Base-by-base conservation (phyloP, 2,888 invertebrate genomes). In the Diaperis boleti region DNA sequence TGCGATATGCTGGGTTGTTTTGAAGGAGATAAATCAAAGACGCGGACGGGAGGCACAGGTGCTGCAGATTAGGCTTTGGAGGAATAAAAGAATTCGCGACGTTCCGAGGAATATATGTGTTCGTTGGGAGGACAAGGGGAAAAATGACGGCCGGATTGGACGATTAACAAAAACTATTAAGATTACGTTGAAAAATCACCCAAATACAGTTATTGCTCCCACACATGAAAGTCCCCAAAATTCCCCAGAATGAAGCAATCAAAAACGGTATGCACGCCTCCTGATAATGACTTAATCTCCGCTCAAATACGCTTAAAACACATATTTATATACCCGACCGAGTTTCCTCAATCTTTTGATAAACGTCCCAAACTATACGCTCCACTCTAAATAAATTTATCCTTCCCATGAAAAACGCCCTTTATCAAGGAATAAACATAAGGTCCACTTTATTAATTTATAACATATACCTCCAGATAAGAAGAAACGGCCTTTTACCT, bases 371-470 rank as follows among this genome's bases (percentile, higher is more conserved):
- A 45, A 37, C 45, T 44, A 45, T 31, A 55, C 22, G 55, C 42
- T 56, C n/a, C 18, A 37, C 39, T 59, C 41, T 59, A 47, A 57
- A 62, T 62, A 62, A 62, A 62, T 62, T 62, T 61, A 61, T 61
- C 41, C 54, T 61, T 50, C 62, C 49, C 62, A 62, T 62, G 57
- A 56, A 62, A 50, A 62, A 50, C 44, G 37, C 42, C 50, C 50
- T 63, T 63, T 63, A 63, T 63, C 63, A 26, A 14, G 63, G 44
- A 59, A 63, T 63, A 63, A 63, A 63, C 37, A 63, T 63, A 52
- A 63, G 63, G 63, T 63, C 50, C 57, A 59, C 45, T 63, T 63
- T 63, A 63, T 63, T 63, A 63, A 63, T 63, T 63, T 63, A 63
- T 37, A 63, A 59, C 62, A 39, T n/a, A n/a, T 20, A 35, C 20